Percentiles rank a stretch among this genome's conserved stretches.
Evolutionary conservation across 2,113 vertebrate species (phyloP).

Genomic region (Ceyx margarethae): DNA sequence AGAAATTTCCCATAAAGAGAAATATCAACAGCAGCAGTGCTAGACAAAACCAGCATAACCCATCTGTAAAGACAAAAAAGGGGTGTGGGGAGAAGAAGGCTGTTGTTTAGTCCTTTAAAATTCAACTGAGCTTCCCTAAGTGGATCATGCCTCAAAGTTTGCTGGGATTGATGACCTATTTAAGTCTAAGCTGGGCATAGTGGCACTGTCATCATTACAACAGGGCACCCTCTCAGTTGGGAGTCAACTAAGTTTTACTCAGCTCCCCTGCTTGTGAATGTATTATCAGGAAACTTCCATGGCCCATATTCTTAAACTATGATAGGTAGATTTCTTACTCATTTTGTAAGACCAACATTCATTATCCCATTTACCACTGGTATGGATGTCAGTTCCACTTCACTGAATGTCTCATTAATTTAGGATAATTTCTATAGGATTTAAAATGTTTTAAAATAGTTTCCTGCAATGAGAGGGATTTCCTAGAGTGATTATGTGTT

Average conservation of each 20-base stretch:
- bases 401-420: background rate
- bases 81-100: background rate
- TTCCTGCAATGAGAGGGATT: background rate
- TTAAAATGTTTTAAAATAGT: background rate
- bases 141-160: background rate
- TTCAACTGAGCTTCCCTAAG: background rate
- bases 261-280: background rate
- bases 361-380: background rate
- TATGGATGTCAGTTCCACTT: background rate
- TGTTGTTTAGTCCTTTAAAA: background rate
- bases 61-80: background rate
- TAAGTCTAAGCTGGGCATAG: background rate
- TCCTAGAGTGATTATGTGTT: background rate
- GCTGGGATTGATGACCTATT: background rate
- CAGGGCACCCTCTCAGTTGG: background rate
- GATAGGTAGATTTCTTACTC: background rate
- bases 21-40: background rate
- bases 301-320: background rate
- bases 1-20: slow-evolving; percentile 5
- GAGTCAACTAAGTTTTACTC: background rate
- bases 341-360: background rate
- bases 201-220: background rate
- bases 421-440: background rate
- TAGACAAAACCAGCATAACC: background rate
- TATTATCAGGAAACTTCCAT: background rate